Percentiles rank a stretch among this genome's conserved stretches.
Conservation (phyloP, 1,140 invertebrate genomes). For the Lordiphosa stackelbergi region DNA sequence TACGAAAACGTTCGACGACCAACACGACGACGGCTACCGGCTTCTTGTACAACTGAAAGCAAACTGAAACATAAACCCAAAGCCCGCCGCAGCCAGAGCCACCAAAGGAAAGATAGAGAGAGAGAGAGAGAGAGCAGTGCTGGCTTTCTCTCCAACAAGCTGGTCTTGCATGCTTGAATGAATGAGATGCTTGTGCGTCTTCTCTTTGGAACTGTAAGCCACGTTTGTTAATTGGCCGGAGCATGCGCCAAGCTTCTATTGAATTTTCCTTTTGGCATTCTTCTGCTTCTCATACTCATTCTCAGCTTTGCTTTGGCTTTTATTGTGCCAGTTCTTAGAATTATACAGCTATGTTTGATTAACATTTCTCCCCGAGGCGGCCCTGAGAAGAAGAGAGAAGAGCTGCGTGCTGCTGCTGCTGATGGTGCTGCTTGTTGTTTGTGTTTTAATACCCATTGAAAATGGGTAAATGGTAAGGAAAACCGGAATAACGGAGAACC, state of each 20-base stretch:
- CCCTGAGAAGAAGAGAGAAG: neutral
- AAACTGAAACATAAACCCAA: slow-evolving; percentile 47
- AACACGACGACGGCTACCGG: slow-evolving; percentile 39
- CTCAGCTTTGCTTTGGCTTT: slow-evolving; percentile 44
- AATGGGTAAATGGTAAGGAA: no score
- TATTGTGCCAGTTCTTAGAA: slow-evolving; percentile 69
- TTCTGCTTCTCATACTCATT: slow-evolving; percentile 22
- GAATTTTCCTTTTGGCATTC: slow-evolving; percentile 42
- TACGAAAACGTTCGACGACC: neutral
- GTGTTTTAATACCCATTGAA: no score
- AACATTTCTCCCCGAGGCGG: slow-evolving; percentile 46
- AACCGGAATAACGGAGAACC: no score
- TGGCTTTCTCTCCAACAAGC: slow-evolving; percentile 1
- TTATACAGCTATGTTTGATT: slow-evolving; percentile 73
- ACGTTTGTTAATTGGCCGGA: slow-evolving; percentile 51
- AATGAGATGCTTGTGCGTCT: slow-evolving; percentile 8
- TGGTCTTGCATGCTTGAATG: slow-evolving; percentile 12
- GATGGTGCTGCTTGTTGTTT: no score
- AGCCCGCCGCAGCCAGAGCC: slow-evolving; percentile 19
- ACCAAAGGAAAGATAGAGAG: slow-evolving; percentile 15
- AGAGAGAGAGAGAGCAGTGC: slow-evolving; percentile 17
- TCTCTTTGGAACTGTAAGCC: slow-evolving; percentile 28
- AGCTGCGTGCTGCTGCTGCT: neutral
- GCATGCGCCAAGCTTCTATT: slow-evolving; percentile 56
- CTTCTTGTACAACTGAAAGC: slow-evolving; percentile 54